Percentiles rank a stretch among this genome's conserved stretches.
These are phyloP conservation scores for Clusia tigrina DNA, from an alignment of 2,888 invertebrate genomes.

Conservation along the genomic window DNA sequence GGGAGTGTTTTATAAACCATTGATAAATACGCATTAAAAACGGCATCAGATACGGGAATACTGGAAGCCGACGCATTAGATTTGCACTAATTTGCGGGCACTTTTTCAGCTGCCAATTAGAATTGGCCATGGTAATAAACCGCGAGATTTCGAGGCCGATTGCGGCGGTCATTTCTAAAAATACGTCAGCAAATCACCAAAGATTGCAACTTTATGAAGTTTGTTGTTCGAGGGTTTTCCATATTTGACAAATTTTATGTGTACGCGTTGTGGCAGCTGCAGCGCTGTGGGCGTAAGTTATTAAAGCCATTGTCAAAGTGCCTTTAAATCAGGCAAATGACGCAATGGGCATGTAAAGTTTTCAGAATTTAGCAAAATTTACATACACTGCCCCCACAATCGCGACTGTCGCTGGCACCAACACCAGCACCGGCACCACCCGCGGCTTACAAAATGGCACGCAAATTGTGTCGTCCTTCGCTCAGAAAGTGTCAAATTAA, in stretches of 20 bases:
- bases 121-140: background rate
- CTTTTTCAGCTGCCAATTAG: too few species aligned
- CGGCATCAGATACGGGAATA: too few species aligned
- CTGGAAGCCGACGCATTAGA: too few species aligned
- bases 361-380: background rate
- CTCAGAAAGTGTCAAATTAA: conserved; percentile 41
- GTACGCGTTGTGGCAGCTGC: background rate
- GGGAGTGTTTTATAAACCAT: too few species aligned
- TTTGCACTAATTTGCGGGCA: background rate
- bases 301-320: background rate
- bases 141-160: too few species aligned
- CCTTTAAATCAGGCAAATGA: background rate
- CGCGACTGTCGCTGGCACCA: background rate
- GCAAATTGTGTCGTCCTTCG: conserved; percentile 26
- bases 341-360: background rate
- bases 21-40: too few species aligned
- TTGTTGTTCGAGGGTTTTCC: conserved; percentile 51
- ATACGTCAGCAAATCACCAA: conserved; percentile 58
- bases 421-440: conserved; percentile 20
- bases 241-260: conserved; percentile 22
- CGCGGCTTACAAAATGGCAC: conserved; percentile 24
- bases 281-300: background rate
- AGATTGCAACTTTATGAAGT: conserved; percentile 51
- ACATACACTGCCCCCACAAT: background rate
- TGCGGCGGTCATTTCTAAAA: conserved; percentile 41